Evolutionary conservation across 2,797 vertebrate genomes (phyloP), one percentile per base, ranked within the genome.

Genomic region (Xenentodon cancila): DNA sequence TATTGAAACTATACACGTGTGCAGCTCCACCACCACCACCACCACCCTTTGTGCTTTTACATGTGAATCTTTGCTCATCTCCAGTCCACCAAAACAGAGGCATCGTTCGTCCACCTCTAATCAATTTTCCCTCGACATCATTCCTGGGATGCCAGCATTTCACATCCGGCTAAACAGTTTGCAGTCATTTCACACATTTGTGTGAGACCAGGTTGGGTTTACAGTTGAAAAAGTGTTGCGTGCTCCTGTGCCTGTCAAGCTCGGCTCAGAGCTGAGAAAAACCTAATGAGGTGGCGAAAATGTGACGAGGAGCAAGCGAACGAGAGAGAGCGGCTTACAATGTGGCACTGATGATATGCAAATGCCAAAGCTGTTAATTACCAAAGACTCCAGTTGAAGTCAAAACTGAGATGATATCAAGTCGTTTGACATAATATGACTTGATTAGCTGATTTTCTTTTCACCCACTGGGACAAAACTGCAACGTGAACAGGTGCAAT

Each of bases 331-430:
- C 79, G 6, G 84, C 87, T 82, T 76, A 43, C 55, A 52, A 69
- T 65, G 53, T 69, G 50, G 54, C 21, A 16, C 18, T 76, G 69
- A 77, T 70, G 71, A 54, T 62, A 73, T 81, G 75, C 59, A 81
- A 81, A 75, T 83, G 57, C 53, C 72, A 65, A 74, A 73, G 72
- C 80, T 46, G 80, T 79, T 90, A 85, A 89, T 90, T 86, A 77
- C 75, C 71, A 74, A 79, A 68, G 77, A 81, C 71, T 88, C 50
- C 53, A 64, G 74, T 60, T 68, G 73, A 55, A 73, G 57, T 40
- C 76, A 65, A 84, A 75, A 77, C 30, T 45, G 43, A 67, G 60
- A 75, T 40, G 57, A 78, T 43, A 37, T 54, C 5, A 22, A 76
- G 53, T 63, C 67, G 51, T 51, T 78, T 81, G 79, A 87, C 75